A percentile compares a stretch with the other conserved stretches of the same genome.
Evolutionary conservation across 2,113 vertebrate species (phyloP).

Genomic region (Malurus melanocephalus): DNA sequence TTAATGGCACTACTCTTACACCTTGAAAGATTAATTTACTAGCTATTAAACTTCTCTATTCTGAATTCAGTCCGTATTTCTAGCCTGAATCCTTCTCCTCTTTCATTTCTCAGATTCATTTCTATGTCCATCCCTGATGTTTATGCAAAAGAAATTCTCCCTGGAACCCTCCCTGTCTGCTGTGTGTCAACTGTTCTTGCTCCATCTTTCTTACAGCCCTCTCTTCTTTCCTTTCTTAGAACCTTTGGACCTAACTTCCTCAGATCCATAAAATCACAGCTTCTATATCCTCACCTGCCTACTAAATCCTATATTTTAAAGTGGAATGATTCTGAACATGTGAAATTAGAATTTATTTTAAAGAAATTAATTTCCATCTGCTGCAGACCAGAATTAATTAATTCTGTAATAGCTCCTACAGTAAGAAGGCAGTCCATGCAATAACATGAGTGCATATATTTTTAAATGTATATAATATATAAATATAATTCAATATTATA

Average conservation of each 20-base stretch:
- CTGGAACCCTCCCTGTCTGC: neutral
- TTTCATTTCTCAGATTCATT: neutral
- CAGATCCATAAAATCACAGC: neutral
- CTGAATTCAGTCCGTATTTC: neutral
- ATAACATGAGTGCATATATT: neutral
- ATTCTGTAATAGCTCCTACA: neutral
- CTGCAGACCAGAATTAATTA: neutral
- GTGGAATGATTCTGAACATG: neutral
- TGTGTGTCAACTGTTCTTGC: neutral
- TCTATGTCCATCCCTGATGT: neutral
- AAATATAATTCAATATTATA: too few species aligned
- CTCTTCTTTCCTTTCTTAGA: neutral
- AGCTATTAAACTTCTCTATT: neutral
- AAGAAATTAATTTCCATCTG: neutral
- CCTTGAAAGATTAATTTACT: neutral
- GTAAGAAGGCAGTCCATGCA: neutral
- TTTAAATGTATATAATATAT: too few species aligned
- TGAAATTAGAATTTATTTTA: neutral
- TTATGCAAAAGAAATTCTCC: neutral
- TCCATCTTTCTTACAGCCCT: neutral
- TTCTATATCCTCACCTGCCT: neutral
- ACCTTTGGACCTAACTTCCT: neutral
- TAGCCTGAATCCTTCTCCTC: neutral
- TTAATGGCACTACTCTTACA: accelerated
- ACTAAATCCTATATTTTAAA: neutral